A percentile compares a stretch with the other conserved stretches of the same genome.
phyloP scores from a whole-genome alignment of 1,140 invertebrate species.

The Pantala flavescens region DNA sequence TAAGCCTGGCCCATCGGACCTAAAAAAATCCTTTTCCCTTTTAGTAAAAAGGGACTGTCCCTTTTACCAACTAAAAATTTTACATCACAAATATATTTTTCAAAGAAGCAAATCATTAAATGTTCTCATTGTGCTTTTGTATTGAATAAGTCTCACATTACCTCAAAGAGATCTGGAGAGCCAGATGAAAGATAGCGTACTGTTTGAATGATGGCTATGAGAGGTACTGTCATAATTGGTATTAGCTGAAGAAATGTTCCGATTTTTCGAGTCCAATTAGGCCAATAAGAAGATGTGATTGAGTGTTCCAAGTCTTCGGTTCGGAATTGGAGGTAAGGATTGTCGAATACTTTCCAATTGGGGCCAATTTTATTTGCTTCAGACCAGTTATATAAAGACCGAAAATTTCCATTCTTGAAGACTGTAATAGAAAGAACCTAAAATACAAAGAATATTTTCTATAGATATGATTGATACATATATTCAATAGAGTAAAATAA shows the following conservation, averaged over 20 bases:
- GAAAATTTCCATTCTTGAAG: conserved; percentile 62
- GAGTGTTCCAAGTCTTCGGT: background rate
- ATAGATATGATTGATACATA: background rate
- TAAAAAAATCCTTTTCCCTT: too few relatives aligned
- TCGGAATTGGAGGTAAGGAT: background rate
- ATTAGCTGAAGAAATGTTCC: conserved; percentile 66
- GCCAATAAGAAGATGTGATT: conserved; percentile 49
- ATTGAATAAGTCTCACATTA: too few relatives aligned
- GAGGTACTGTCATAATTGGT: conserved; percentile 62
- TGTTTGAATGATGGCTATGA: conserved; percentile 68
- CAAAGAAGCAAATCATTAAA: too few relatives aligned
- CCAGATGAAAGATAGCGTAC: conserved; percentile 70
- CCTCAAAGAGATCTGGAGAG: conserved; percentile 76
- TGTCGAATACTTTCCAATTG: background rate
- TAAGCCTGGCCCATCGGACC: too few relatives aligned
- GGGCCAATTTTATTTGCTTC: background rate
- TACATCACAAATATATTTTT: too few relatives aligned
- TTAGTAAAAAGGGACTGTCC: too few relatives aligned
- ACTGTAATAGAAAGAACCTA: conserved; percentile 65
- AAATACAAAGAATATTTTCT: conserved; percentile 24
- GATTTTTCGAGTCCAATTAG: conserved; percentile 61
- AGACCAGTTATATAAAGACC: conserved; percentile 58
- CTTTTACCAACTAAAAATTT: too few relatives aligned
- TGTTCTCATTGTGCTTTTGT: too few relatives aligned
- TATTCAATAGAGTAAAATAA: too few relatives aligned